Evolutionary conservation across 2,888 invertebrate genomes (phyloP), one percentile per base, ranked within the genome.

Genomic region (Myopa tessellatipennis): DNA sequence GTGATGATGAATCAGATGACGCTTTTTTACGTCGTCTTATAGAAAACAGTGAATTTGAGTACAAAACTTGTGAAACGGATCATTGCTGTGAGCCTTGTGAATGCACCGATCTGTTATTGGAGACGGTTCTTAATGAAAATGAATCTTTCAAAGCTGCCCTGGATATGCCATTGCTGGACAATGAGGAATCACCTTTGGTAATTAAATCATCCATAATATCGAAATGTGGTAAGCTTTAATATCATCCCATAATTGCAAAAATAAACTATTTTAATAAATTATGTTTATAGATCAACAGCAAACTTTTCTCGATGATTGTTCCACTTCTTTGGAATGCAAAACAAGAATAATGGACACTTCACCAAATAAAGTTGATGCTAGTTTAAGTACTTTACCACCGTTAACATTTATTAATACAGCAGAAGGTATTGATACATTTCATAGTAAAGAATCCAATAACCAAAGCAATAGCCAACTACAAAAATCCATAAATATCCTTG

Each of bases 81-180:
- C 75, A 75, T 7, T 12, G 12, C 4, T n/a, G 16, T 50, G 58
- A 70, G 6, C 38, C 68, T 12, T 36, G 5, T 70, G 52, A 74
- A 60, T n/a, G 36, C 34, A 60, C 34, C 45, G 7, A 69, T 52
- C 40, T 75, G 40, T 36, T 61, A 73, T 18, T 40, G 55, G 67
- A 67, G 14, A 18, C 65, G 7, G 50, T 68, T 60, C n/a, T 75
- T 6, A 14, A 77, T 61, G 60, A 65, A 67, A 73, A 76, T 67
- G 79, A 76, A 74, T 80, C 81, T 2, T 81, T 80, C 78, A 79
- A 78, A 52, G 79, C 78, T 14, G 82, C 81, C 6, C 77, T 82
- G 36, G 81, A 82, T 74, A 82, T 82, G 82, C 82, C 82, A 14
- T 70, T 82, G 45, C 78, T 82, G 36, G 81, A 82, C n/a, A 77